Evolutionary conservation across 2,888 invertebrate species (phyloP), one percentile per base, ranked within the genome.

Genomic region (Rhabditophanes sp.): DNA sequence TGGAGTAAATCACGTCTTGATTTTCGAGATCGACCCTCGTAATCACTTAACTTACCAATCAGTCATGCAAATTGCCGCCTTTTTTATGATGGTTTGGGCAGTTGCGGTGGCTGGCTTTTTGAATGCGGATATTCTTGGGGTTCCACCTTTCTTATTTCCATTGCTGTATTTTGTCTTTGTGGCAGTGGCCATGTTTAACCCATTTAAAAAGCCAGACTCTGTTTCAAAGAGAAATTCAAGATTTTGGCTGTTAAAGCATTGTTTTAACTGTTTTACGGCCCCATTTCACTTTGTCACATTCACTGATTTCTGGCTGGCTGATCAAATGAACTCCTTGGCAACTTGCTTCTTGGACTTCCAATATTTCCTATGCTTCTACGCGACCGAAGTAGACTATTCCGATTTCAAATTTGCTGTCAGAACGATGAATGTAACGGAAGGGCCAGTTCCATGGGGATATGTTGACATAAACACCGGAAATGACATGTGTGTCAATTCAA

Each of bases 101-200:
- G 20, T 51, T 3, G 39, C 53, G 4, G 63, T 60, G 5, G 39
- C 93, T 19, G 77, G 78, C 52, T 84, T 82, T 66, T 69, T 85
- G 49, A 79, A 76, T 61, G 78, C 84, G 55, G 75, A 76, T 7
- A 78, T 78, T 53, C 69, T 93, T 25, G 78, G 80, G 61, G 80
- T 93, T 67, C 87, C 90, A 5, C 79, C 84, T 0, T 87, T 83
- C 64, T 77, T 82, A 9, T 85, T 84, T 69, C 96, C 96, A 0
- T 67, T 93, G 35, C 77, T 79, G 1, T 70, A 96, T 29, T 68
- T 72, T 33, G 70, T 78, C 9, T 79, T 90, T 75, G 69, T 78
- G 56, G 48, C 78, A 35, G 71, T 76, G 11, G 90, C 87, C 65
- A 71, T 96, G 14, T 67, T 87, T 45, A 96, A 96, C 69, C 96